Percentiles rank a stretch among this genome's conserved stretches.
These are phyloP conservation scores for Hypena proboscidalis DNA, from an alignment of 2,888 invertebrate species.

Conservation along the genomic window DNA sequence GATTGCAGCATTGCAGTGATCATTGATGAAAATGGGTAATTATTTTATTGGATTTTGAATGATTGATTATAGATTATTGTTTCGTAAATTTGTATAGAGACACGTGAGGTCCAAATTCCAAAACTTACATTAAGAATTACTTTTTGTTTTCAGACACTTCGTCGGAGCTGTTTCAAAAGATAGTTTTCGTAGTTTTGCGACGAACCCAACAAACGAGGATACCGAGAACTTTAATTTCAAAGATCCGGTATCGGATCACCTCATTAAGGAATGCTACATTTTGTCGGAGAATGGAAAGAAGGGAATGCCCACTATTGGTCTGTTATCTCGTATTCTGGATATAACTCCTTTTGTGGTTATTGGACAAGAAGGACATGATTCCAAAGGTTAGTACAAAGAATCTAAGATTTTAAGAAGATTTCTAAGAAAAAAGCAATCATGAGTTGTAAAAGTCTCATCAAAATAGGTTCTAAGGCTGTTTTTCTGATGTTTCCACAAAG, in stretches of 20 bases:
- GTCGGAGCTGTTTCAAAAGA: constrained; percentile 58
- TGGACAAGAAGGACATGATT: constrained; percentile 32
- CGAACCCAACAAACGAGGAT: constrained; percentile 42
- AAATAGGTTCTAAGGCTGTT: too few species aligned
- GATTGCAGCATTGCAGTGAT: constrained; percentile 45
- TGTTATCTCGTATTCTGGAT: constrained; percentile 90
- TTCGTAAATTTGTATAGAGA: too few species aligned
- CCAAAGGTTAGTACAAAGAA: constrained; percentile 6
- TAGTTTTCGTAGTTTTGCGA: constrained; percentile 79
- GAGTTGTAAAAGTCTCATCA: too few species aligned
- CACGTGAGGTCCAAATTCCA: too few species aligned
- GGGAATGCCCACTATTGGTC: constrained; percentile 85
- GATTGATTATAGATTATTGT: not conserved
- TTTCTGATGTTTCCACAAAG: too few species aligned
- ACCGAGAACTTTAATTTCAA: constrained; percentile 82
- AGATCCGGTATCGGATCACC: constrained; percentile 67
- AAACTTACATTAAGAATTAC: too few species aligned
- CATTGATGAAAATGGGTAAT: constrained; percentile 63
- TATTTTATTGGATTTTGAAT: not conserved
- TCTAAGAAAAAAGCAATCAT: too few species aligned
- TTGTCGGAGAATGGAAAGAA: constrained; percentile 57
- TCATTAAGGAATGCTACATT: constrained; percentile 88
- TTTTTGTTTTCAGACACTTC: constrained; percentile 30
- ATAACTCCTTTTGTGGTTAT: constrained; percentile 90
- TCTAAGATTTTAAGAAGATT: too few species aligned